These are phyloP conservation scores for Eledone cirrhosa DNA, from an alignment of 2,888 invertebrate genomes.

Conservation along the genomic window DNA sequence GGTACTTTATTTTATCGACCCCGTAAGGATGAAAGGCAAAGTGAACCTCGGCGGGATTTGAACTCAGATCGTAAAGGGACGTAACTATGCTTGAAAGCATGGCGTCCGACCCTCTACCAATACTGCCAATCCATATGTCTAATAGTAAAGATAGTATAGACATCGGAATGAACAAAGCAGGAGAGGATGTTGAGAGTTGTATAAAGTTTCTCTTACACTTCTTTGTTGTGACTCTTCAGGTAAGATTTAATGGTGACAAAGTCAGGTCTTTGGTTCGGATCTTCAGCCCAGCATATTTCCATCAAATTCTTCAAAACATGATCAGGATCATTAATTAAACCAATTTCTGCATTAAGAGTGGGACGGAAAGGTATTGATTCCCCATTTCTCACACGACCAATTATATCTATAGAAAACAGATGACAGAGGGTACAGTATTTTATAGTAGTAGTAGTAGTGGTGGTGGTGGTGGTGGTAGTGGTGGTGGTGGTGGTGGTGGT, in stretches of 20 bases:
- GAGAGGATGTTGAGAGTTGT: too few relatives aligned
- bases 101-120: too few relatives aligned
- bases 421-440: neutral
- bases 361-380: constrained; percentile 54
- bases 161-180: too few relatives aligned
- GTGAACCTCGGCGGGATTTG: too few relatives aligned
- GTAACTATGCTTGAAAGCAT: too few relatives aligned
- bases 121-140: too few relatives aligned
- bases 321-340: constrained; percentile 34
- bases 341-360: constrained; percentile 34
- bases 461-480: neutral
- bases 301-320: constrained; percentile 51
- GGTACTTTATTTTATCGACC: too few relatives aligned
- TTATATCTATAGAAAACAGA: constrained; percentile 46
- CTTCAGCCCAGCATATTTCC: constrained; percentile 57
- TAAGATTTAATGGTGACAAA: constrained; percentile 47
- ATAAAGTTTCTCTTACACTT: constrained; percentile 41
- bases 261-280: constrained; percentile 53
- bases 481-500: too few relatives aligned
- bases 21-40: too few relatives aligned
- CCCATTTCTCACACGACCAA: constrained; percentile 46
- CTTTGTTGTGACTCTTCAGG: constrained; percentile 37
- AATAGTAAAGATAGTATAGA: too few relatives aligned
- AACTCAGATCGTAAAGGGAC: too few relatives aligned
- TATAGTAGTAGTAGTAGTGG: neutral